Evolutionary conservation across 1,140 invertebrate genomes (phyloP), one percentile per base, ranked within the genome.

Genomic region (Brachionus angularis): DNA sequence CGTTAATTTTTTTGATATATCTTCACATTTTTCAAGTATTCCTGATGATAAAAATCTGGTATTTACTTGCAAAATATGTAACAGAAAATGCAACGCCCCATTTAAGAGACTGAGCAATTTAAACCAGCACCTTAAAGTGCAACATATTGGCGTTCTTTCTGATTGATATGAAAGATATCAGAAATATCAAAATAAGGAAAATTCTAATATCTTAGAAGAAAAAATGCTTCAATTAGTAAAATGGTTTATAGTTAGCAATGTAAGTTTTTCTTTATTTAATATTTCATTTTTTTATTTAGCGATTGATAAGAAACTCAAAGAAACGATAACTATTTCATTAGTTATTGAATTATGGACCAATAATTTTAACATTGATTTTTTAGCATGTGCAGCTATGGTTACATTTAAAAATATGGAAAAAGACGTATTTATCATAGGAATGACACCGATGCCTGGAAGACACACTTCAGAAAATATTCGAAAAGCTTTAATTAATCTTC

Each of bases 341-440:
- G 14, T 36, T 1, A 34, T 33, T 7, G 52, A 36, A 16, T 14
- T 55, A 14, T 55, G 52, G 31, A 55, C 29, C 33, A 55, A 55
- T 31, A 55, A 55, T 34, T 55, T 7, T 5, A 34, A 34, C n/a
- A 34, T 55, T 21, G 52, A 55, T 55, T 21, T 55, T 55, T 34
- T 55, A 5, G 52, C 52, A 55, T 55, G n/a, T 5, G n/a, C 52
- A 55, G 52, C 52, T 1, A 34, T 36, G 2, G 23, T 33, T 5
- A 36, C 31, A 1, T 16, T 34, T 34, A n/a, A 14, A 16, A 0
- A 16, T 55, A 16, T 55, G 4, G 31, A 18, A 5, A 55, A 36
- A 55, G 52, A 55, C 14, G 33, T 4, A 10, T 34, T 55, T 55
- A 16, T 55, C 18, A 55, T 55, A 18, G 33, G 31, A 7, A 5